Evolutionary conservation across 2,888 invertebrate genomes (phyloP).

Genomic region (Ceraclea dissimilis): DNA sequence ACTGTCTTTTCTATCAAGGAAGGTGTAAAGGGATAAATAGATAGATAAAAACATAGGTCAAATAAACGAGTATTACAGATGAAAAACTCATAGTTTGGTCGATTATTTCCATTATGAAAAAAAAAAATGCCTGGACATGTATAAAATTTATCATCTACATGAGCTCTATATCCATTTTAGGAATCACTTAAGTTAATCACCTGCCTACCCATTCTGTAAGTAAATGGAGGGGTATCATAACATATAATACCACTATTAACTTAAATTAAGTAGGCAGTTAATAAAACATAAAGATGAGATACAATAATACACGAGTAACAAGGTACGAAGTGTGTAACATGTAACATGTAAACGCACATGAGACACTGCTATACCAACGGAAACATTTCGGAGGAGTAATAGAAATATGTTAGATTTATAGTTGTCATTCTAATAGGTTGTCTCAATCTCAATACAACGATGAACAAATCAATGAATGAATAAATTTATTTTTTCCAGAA

Average conservation of each 20-base stretch:
- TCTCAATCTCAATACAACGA: background rate
- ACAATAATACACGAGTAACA: too few species aligned
- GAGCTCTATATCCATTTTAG: background rate
- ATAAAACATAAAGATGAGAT: background rate
- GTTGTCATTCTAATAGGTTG: background rate
- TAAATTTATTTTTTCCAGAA: too few species aligned
- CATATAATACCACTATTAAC: background rate
- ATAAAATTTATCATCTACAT: too few species aligned
- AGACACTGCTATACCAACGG: background rate
- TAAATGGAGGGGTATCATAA: background rate
- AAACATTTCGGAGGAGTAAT: background rate
- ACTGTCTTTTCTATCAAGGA: too few species aligned
- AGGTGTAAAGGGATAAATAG: too few species aligned
- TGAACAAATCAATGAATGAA: background rate
- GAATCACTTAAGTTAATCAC: background rate
- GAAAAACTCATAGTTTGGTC: too few species aligned
- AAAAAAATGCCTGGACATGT: too few species aligned
- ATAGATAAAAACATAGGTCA: too few species aligned
- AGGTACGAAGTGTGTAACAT: too few species aligned
- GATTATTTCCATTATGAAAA: too few species aligned
- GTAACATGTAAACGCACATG: background rate
- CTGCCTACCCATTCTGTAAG: too few species aligned
- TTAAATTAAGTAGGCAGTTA: background rate
- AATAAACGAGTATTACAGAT: too few species aligned
- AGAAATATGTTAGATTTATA: background rate